A percentile compares a stretch with the other conserved stretches of the same genome.
These are phyloP conservation scores for Blastomussa wellsi DNA, from an alignment of 92 coral and sea anemone genomes.

Conservation along the genomic window DNA sequence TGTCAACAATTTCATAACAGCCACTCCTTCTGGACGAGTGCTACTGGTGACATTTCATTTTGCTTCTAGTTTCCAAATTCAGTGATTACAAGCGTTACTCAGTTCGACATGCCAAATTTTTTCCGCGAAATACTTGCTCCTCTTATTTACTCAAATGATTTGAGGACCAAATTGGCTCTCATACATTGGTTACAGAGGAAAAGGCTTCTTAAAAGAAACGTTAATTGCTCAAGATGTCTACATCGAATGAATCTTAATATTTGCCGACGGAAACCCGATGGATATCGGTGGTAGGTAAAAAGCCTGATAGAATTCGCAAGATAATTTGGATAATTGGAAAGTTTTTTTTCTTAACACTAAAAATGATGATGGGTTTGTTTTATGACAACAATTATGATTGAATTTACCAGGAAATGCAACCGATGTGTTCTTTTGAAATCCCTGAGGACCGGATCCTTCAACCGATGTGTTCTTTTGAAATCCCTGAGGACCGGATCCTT, in stretches of 20 bases:
- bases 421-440: not conserved
- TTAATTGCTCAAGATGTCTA: not conserved
- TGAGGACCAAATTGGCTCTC: not conserved
- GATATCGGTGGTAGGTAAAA: conserved; percentile 13
- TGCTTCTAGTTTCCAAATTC: not conserved
- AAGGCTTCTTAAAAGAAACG: not conserved
- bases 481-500: not conserved
- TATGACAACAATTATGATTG: too few relatives aligned
- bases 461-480: too few relatives aligned
- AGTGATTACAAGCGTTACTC: conserved; percentile 11
- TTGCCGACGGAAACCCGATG: conserved; percentile 1
- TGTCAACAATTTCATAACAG: too few relatives aligned
- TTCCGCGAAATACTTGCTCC: conserved; percentile 6
- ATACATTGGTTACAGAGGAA: not conserved
- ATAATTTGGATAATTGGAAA: not conserved
- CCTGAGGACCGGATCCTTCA: too few relatives aligned
- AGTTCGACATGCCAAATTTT: conserved; percentile 7
- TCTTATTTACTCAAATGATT: not conserved
- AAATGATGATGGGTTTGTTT: too few relatives aligned
- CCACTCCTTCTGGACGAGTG: too few relatives aligned
- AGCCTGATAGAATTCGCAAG: too few relatives aligned
- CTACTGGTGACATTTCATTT: too few relatives aligned
- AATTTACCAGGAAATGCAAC: not conserved
- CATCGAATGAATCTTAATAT: too few relatives aligned
- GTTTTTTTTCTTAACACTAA: not conserved